Base-by-base conservation (phyloP, 2,113 vertebrate species). In the Clinocottus analis region DNA sequence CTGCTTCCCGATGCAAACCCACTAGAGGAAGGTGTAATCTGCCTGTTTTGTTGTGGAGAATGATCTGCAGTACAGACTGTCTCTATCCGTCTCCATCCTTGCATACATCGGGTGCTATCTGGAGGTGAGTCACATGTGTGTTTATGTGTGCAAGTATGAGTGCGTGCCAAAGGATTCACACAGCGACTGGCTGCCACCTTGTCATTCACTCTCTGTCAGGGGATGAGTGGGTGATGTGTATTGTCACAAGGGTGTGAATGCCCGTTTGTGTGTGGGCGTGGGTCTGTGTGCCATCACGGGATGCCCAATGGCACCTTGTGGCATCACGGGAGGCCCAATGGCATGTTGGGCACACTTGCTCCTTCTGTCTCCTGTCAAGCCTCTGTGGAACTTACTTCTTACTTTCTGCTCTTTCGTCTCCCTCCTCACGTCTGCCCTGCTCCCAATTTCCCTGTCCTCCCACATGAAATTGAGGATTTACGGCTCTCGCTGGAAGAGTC, bases 1-100 rank as follows among this genome's bases (percentile, higher is more conserved):
- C 88, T 89, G 79, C 68, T 82, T 81, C 58, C 63, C 37, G 25
- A 70, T 80, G 74, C 75, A 77, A 89, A 89, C 60, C 80, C 88
- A 65, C 85, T 82, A 80, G 85, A 90, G 84, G 87, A 85, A 86
- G 84, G 77, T 84, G 80, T 66, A 87, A 85, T 73, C 79, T 1
- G 81, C 39, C 63, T 17, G 71, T 70, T 78, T 87, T 90, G 80
- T 89, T 82, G 60, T 71, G n/a, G 63, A 75, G 70, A 80, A 75
- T 67, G 33, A 77, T 70, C 83, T 65, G 33, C 79, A 60, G 62
- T 19, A 53, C 71, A 60, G 13, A 49, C 65, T 59, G 37, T 31
- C 56, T 59, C 9, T 59, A 58, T 80, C 66, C 67, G n/a, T 74
- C 53, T 80, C 49, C 45, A n/a, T 81, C 39, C 63, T 7, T 84